phyloP scores from a whole-genome alignment of 2,113 vertebrate genomes.

The Turdus rufiventris region DNA sequence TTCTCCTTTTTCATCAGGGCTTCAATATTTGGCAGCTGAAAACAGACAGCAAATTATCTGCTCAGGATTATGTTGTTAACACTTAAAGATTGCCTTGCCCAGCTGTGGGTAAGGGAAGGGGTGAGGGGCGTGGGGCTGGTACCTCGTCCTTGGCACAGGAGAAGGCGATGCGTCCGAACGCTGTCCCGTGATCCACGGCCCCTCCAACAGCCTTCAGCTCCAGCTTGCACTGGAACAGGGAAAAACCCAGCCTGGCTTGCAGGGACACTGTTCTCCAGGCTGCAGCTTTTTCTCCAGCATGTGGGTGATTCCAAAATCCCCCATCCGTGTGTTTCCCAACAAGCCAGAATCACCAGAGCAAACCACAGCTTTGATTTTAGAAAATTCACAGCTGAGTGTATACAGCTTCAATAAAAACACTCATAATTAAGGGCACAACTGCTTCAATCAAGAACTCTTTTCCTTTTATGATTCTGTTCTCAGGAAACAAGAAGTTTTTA shows the following conservation, averaged over 20 bases:
- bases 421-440: neutral
- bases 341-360: neutral
- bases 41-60: neutral
- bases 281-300: neutral
- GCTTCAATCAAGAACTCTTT: neutral
- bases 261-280: neutral
- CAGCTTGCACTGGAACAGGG: constrained; percentile 84
- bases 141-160: constrained; percentile 91
- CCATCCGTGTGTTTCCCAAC: fast-evolving
- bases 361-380: neutral
- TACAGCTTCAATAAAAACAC: fast-evolving
- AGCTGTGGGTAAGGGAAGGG: neutral
- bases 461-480: neutral
- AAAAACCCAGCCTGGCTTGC: neutral
- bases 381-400: neutral
- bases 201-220: constrained; percentile 78
- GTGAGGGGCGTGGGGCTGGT: neutral
- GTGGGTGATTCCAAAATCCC: neutral
- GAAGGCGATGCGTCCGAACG: constrained; percentile 93
- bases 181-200: constrained; percentile 84
- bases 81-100: neutral
- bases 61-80: neutral
- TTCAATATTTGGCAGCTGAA: constrained; percentile 84
- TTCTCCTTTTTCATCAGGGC: constrained; percentile 86
- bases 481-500: fast-evolving